These are phyloP conservation scores for Zingel zingel DNA, from an alignment of 2,113 vertebrate genomes.

Conservation along the genomic window DNA sequence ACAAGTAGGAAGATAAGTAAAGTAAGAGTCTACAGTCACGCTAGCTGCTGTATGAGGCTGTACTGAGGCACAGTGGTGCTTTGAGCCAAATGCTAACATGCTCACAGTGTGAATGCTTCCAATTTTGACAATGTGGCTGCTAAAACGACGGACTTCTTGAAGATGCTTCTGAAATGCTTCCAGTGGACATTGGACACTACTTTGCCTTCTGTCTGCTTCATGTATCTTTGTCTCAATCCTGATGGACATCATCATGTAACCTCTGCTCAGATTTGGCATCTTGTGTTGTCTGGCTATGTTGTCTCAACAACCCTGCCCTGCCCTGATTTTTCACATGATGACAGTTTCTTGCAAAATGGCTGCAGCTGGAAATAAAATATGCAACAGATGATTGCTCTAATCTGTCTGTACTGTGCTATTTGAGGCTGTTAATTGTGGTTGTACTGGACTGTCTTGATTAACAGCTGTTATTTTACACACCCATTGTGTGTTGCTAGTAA, in stretches of 20 bases:
- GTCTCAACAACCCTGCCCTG: too few relatives aligned
- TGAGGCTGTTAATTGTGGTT: slow-evolving; percentile 18
- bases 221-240: neutral
- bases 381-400: neutral
- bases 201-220: neutral
- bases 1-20: neutral
- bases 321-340: neutral
- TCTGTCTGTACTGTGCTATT: slow-evolving; percentile 32
- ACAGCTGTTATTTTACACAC: neutral
- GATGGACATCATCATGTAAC: slow-evolving; percentile 3
- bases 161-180: neutral
- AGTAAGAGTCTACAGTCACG: neutral
- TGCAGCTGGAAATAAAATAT: neutral
- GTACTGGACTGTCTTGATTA: neutral
- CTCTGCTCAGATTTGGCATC: slow-evolving; percentile 32
- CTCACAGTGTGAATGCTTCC: neutral
- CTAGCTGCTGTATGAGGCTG: neutral
- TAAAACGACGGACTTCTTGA: too few relatives aligned
- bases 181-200: neutral
- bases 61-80: neutral
- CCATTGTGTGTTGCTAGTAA: neutral
- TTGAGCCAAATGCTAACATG: neutral
- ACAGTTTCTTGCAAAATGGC: slow-evolving; percentile 23
- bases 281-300: slow-evolving; percentile 31
- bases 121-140: neutral